Percentiles rank a stretch among this genome's conserved stretches.
phyloP scores from a whole-genome alignment of 2,797 vertebrate genomes.

The Pseudomugil gertrudae region DNA sequence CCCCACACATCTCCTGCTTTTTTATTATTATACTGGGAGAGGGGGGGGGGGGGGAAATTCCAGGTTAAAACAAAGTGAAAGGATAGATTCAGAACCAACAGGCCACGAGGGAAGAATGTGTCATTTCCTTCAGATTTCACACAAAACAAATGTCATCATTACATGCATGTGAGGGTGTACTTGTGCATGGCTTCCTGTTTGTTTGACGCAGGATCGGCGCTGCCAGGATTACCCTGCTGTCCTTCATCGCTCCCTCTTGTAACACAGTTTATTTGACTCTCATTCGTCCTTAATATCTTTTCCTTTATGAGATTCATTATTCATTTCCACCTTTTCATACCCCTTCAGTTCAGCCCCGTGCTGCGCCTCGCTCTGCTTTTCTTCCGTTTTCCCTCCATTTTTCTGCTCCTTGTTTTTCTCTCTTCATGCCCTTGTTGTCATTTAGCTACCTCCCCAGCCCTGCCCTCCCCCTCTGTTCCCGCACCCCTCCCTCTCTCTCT shows the following conservation, averaged over 20 bases:
- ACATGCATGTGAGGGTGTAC: conserved; percentile 39
- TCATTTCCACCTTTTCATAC: conserved; percentile 60
- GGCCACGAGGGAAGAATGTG: conserved; percentile 29
- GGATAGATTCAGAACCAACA: conserved; percentile 29
- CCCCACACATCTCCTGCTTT: conserved; percentile 9
- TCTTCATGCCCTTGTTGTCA: conserved; percentile 65
- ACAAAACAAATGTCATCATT: conserved; percentile 55
- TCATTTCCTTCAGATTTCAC: conserved; percentile 48
- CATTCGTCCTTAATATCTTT: conserved; percentile 70
- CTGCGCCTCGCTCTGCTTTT: conserved; percentile 36
- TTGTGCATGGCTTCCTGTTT: conserved; percentile 58
- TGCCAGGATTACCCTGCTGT: conserved; percentile 56
- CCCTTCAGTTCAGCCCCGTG: conserved; percentile 56
- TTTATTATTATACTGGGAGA: conserved; percentile 19
- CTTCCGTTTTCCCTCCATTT: conserved; percentile 25
- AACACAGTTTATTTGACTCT: conserved; percentile 68
- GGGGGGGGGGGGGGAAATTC: conserved; percentile 1
- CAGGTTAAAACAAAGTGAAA: conserved; percentile 27
- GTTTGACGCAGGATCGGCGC: conserved; percentile 32
- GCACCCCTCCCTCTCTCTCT: conserved; percentile 10
- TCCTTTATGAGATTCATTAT: conserved; percentile 73
- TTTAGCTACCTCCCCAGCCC: conserved; percentile 48
- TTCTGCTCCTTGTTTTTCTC: conserved; percentile 60
- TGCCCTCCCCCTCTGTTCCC: conserved; percentile 37
- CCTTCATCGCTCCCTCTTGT: conserved; percentile 67